Base-by-base conservation (phyloP, 2,113 vertebrate species). In the Phaethon lepturus region DNA sequence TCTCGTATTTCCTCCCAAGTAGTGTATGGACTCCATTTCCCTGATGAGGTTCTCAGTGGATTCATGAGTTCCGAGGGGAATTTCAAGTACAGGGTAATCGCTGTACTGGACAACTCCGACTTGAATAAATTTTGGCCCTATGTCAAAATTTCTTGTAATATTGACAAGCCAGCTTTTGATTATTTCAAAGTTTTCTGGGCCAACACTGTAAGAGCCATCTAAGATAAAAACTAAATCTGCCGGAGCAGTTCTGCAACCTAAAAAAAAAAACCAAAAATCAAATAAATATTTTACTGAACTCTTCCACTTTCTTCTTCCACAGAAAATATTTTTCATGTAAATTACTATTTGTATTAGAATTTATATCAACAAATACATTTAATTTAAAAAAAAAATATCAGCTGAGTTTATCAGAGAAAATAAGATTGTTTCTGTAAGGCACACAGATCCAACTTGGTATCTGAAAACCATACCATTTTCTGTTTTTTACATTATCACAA, bases 91-190 rank as follows among this genome's bases (percentile, higher is more conserved):
- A 24, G 99, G 99, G 68, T 99, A 98, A 93, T 99, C 99, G 12
- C 99, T 99, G 81, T 99, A 99, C 93, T 99, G 99, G 66, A 99
- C 99, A 23, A 99, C 99, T 73, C 99, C 99, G 75, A 99, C 98
- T 95, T 99, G 99, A 95, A 99, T 99, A 96, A 99, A 99, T 91
- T 99, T 99, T 40, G 99, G 99, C 56, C 99, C 99, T 84, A 99
- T 99, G 81, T 99, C 98, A 98, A 99, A 99, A 97, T 98, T 99
- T 90, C 97, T 98, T 56, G 99, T 99, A 97, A 99, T 99, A 95
- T 99, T 99, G 75, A 99, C 98, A 90, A 99, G 98, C 99, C 99
- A 99, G 86, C 98, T 98, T 98, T 99, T 99, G 29, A 99, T 99
- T 95, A 99, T 99, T 98, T 99, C 99, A 98, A 99, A 99, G 96